Evolutionary conservation across 2,797 vertebrate genomes (phyloP), one percentile per base, ranked within the genome.

Genomic region (Moxostoma hubbsi): DNA sequence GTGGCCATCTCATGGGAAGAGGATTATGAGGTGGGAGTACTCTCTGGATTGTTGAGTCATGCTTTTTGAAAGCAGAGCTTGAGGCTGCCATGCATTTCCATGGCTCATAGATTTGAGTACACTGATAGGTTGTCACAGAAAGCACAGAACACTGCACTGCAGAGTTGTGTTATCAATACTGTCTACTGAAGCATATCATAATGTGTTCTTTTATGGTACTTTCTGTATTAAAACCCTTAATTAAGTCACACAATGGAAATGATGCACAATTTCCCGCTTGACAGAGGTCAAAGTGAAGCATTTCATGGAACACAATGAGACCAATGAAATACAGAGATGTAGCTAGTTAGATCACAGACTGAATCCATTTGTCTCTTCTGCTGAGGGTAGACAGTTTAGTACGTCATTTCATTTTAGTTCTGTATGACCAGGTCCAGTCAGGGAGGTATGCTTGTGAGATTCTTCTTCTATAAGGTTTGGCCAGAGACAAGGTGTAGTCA

Each of bases 111-210:
- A 86, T 84, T 70, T 77, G 77, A 80, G 70, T 69, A 81, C 82
- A 75, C 77, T 84, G 85, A 84, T 82, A 84, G 85, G 80, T 49
- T 71, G 77, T 72, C 77, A 86, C 79, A 67, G 15, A 77, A 78
- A 81, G 75, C 77, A 71, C 77, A 77, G 82, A 84, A 68, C 58
- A 47, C 82, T 81, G 85, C 85, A 79, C 75, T 84, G 77, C 80
- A 72, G 73, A 46, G 87, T 71, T 1, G 8, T 55, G 61, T 80
- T 82, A 84, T 85, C 82, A 78, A 77, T 62, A 67, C 73, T 70
- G 51, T 59, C 69, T 67, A 90, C 90, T 84, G 87, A 84, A 88
- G 92, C 90, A 57, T 83, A 80, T 85, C 80, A 80, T 84, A 83
- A 85, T 77, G 80, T 73, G 61, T 63, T 16, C 75, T 50, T 45